Evolutionary conservation across 2,888 invertebrate genomes (phyloP).

Genomic region (Diplolepis rosae): DNA sequence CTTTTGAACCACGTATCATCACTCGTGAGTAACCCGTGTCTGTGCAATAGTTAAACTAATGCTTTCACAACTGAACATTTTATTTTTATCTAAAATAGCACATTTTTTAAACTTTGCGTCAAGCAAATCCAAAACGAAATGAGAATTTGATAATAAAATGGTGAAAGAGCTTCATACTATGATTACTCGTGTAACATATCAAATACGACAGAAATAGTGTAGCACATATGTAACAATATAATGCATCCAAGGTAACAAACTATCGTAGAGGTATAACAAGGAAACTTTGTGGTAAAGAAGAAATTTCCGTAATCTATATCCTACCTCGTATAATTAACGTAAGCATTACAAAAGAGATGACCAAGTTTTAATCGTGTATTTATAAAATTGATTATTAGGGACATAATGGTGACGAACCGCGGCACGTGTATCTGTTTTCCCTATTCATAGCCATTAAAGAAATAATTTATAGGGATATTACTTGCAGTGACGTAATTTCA

Average conservation of each 20-base stretch:
- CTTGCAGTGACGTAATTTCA: conserved; percentile 24
- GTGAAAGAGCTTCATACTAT: conserved; percentile 8
- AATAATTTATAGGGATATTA: conserved; percentile 21
- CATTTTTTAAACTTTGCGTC: too few species aligned
- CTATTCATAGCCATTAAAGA: not conserved
- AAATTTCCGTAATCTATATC: conserved; percentile 21
- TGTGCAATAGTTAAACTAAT: not conserved
- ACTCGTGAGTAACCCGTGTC: conserved; percentile 17
- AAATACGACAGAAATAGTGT: not conserved
- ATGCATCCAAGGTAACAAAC: too few species aligned
- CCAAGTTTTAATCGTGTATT: conserved; percentile 28
- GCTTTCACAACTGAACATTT: too few species aligned
- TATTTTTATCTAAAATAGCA: too few species aligned
- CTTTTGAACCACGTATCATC: conserved; percentile 9
- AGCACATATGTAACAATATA: not conserved
- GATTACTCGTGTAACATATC: conserved; percentile 11
- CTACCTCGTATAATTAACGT: conserved; percentile 28
- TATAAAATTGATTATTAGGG: conserved; percentile 19
- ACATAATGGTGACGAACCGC: conserved; percentile 15
- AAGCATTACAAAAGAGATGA: conserved; percentile 15
- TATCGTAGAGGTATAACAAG: conserved; percentile 18
- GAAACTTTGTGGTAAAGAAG: conserved; percentile 17
- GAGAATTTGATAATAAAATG: not conserved
- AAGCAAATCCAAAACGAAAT: too few species aligned
- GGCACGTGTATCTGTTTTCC: not conserved